phyloP scores from a whole-genome alignment of 2,888 invertebrate genomes.

The Acleris sparsana region DNA sequence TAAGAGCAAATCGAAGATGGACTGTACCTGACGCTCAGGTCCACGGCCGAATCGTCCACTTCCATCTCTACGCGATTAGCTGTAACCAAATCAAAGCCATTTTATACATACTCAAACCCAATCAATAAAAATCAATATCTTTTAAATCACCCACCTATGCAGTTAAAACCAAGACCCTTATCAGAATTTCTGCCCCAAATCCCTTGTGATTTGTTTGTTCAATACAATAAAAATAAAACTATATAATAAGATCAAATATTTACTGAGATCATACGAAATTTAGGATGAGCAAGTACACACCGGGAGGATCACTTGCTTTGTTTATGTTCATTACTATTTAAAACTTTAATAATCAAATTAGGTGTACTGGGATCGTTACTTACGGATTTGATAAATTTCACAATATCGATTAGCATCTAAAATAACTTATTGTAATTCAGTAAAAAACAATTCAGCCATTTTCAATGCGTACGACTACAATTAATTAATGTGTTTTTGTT shows the following conservation, averaged over 20 bases:
- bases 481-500: constrained; percentile 34
- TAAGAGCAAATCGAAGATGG: constrained; percentile 18
- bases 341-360: background rate
- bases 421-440: constrained; percentile 35
- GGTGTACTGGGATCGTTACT: constrained; percentile 6
- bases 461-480: constrained; percentile 37
- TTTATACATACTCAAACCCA: constrained; percentile 17
- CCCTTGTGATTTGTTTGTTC: constrained; percentile 30
- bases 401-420: constrained; percentile 23
- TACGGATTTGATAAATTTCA: constrained; percentile 24
- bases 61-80: constrained; percentile 87
- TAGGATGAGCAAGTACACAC: constrained; percentile 34
- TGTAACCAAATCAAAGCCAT: constrained; percentile 52
- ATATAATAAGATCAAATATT: constrained; percentile 41
- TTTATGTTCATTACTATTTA: constrained; percentile 22
- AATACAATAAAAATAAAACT: constrained; percentile 22
- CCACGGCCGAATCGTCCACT: constrained; percentile 94
- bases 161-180: constrained; percentile 6
- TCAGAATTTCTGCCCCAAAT: constrained; percentile 18
- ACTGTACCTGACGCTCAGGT: constrained; percentile 91
- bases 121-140: constrained; percentile 39
- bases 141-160: constrained; percentile 14
- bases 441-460: constrained; percentile 38
- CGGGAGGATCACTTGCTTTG: constrained; percentile 24
- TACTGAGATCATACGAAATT: constrained; percentile 40